Percentiles rank a stretch among this genome's conserved stretches.
These are phyloP conservation scores for Megathymus violae DNA, from an alignment of 1,140 invertebrate genomes.

Conservation along the genomic window DNA sequence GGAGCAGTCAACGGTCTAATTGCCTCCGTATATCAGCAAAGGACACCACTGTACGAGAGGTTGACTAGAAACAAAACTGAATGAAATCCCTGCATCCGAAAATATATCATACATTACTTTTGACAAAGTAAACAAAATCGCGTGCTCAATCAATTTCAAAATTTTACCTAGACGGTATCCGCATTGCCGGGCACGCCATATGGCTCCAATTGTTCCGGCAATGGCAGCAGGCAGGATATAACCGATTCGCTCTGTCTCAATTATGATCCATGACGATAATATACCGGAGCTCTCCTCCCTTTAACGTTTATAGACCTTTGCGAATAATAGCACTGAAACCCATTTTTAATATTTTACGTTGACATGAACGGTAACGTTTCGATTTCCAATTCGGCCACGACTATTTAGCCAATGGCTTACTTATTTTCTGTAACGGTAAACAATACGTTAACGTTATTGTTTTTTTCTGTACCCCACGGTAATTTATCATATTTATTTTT, in stretches of 20 bases:
- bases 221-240: conserved; percentile 3
- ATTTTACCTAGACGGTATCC: background rate
- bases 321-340: background rate
- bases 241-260: conserved; percentile 34
- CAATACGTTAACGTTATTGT: no score
- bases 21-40: no score
- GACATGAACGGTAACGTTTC: no score
- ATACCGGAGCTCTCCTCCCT: conserved; percentile 47
- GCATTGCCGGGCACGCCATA: background rate
- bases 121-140: background rate
- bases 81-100: no score
- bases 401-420: no score
- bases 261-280: conserved; percentile 66
- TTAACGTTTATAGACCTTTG: conserved; percentile 56
- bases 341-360: background rate
- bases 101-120: background rate
- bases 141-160: conserved; percentile 2
- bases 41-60: no score
- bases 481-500: no score
- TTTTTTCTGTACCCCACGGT: no score
- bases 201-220: conserved; percentile 22
- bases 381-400: no score
- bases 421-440: no score
- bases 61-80: no score
- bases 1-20: no score